Base-by-base conservation (phyloP, 2,113 vertebrate species). In the Pycnonotus jocosus region DNA sequence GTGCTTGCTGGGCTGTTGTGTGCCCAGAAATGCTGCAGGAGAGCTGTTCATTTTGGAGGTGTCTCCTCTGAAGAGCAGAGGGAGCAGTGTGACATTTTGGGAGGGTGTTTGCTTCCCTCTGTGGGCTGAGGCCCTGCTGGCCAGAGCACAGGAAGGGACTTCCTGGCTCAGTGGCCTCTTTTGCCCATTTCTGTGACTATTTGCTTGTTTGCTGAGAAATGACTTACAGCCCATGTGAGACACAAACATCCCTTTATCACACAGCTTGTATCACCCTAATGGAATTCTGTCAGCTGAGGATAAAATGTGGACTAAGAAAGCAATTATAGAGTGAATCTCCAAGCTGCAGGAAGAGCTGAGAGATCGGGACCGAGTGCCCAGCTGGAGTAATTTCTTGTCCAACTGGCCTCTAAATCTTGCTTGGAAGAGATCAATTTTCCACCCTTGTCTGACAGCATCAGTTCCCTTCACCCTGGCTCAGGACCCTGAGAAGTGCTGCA, bases 161-260 rank as follows among this genome's bases (percentile, higher is more conserved):
- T 68, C 38, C 48, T 93, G 76, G 71, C 90, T 88, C 60, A 14
- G 79, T 79, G 94, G 73, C 62, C 86, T 81, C 47, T 91, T 91
- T 57, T 83, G 90, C 85, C 94, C 69, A 24, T 78, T 96, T 81
- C 86, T 94, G 85, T 93, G 94, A 74, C 93, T 86, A 37, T 96
- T 95, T 96, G 85, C 76, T 92, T 97, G 96, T 95, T 96, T 94
- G 88, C 82, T 76, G 85, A 94, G 93, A 83, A 86, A 90, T 96
- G 92, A 97, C 90, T 96, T 97, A 95, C 50, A 87, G 88, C 80
- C 86, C 93, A 38, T 54, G 82, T 45, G 95, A 93, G 95, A 92
- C 90, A 96, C 94, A 96, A 96, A 96, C 94, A 97, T 94, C 96
- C 92, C 86, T 97, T 97, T 96, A 96, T 97, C 96, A 96, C 45